These are phyloP conservation scores for Meloidogyne hapla DNA, from an alignment of 1,140 invertebrate genomes.

Conservation along the genomic window DNA sequence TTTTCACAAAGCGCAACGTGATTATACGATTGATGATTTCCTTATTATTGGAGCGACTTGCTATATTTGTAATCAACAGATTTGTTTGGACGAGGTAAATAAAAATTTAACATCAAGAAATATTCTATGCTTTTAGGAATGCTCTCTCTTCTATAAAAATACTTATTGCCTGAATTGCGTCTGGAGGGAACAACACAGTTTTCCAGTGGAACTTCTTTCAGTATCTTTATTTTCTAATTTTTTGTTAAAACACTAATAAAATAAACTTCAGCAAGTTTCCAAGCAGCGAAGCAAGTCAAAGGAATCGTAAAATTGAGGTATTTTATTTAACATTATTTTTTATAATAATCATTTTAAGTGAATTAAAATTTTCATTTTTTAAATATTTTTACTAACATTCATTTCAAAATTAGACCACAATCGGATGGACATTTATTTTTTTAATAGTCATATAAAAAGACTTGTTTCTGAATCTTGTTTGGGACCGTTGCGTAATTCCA, in stretches of 20 bases:
- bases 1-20: slow-evolving; percentile 29
- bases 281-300: slow-evolving; percentile 1
- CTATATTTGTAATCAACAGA: slow-evolving; percentile 30
- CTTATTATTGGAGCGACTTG: slow-evolving; percentile 26
- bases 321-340: background rate
- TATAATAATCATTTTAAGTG: background rate
- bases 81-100: slow-evolving; percentile 32
- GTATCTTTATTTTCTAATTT: background rate
- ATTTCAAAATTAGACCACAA: too few relatives aligned
- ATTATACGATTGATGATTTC: slow-evolving; percentile 32
- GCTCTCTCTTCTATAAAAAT: slow-evolving; percentile 26
- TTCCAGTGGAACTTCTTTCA: slow-evolving; percentile 17
- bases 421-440: too few relatives aligned
- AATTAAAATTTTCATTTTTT: background rate
- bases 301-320: background rate
- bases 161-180: slow-evolving; percentile 26
- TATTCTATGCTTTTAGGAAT: slow-evolving; percentile 11
- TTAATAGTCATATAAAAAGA: too few relatives aligned
- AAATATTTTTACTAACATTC: too few relatives aligned
- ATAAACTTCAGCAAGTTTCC: slow-evolving; percentile 11
- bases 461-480: background rate
- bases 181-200: slow-evolving; percentile 18
- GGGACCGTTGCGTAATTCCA: background rate
- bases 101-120: background rate
- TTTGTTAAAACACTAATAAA: too few relatives aligned